Percentiles rank a stretch among this genome's conserved stretches.
These are phyloP conservation scores for Burhinus oedicnemus DNA, from an alignment of 2,113 vertebrate species.

Conservation along the genomic window DNA sequence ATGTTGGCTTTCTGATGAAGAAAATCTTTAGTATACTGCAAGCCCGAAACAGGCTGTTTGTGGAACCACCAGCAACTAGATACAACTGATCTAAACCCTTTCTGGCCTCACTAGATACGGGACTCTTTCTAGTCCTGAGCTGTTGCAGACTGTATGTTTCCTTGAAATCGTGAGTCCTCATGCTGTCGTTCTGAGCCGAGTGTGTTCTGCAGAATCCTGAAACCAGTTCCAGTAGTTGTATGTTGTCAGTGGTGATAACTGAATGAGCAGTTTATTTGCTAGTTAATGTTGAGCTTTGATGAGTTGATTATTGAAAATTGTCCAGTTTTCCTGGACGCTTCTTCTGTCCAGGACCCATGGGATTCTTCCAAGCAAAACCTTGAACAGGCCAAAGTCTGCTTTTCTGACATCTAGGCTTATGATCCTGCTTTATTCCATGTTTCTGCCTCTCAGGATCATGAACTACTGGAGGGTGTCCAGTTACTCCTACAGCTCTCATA, in stretches of 20 bases:
- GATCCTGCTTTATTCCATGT: background rate
- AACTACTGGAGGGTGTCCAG: background rate
- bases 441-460: background rate
- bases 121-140: background rate
- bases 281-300: background rate
- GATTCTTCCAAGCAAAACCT: background rate
- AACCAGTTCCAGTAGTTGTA: background rate
- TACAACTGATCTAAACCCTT: background rate
- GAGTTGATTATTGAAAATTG: background rate
- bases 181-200: background rate
- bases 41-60: background rate
- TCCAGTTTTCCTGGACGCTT: background rate
- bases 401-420: background rate
- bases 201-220: background rate
- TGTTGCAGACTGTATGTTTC: accelerated
- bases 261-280: accelerated
- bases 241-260: background rate
- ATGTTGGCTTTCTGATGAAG: background rate
- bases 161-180: background rate
- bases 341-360: background rate
- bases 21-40: background rate
- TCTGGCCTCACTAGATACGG: background rate
- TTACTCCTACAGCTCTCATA: background rate
- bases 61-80: background rate
- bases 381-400: background rate